phyloP scores from a whole-genome alignment of 2,113 vertebrate genomes.

The Syngnathoides biaculeatus region DNA sequence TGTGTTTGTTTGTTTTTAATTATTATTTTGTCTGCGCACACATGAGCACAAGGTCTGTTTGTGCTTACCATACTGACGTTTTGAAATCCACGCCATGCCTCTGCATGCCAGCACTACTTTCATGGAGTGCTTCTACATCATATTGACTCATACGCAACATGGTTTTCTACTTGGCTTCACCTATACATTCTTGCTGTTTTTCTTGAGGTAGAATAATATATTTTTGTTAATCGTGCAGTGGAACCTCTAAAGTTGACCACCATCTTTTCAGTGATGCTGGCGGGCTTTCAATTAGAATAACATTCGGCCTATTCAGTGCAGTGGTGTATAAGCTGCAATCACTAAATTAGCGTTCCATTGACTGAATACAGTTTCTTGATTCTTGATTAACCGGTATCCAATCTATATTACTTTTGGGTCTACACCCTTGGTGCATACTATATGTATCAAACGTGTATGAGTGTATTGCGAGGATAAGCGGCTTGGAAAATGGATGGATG shows the following conservation, averaged over 20 bases:
- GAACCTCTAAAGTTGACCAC: not conserved
- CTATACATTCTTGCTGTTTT: constrained; percentile 9
- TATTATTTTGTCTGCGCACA: constrained; percentile 15
- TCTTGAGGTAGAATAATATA: not conserved
- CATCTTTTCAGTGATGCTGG: not conserved
- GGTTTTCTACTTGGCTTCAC: constrained; percentile 28
- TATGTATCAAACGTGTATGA: constrained; percentile 26
- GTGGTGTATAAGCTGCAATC: too few species aligned
- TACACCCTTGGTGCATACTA: constrained; percentile 13
- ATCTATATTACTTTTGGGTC: constrained; percentile 28
- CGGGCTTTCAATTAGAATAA: not conserved
- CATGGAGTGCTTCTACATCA: constrained; percentile 28
- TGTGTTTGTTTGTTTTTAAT: constrained; percentile 30
- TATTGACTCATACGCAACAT: constrained; percentile 17
- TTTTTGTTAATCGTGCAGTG: not conserved
- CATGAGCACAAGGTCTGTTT: constrained; percentile 28
- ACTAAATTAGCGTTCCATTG: not conserved
- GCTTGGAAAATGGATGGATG: too few species aligned
- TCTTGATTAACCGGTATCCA: constrained; percentile 23
- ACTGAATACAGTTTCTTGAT: constrained; percentile 20
- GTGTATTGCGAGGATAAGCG: too few species aligned
- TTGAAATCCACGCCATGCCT: constrained; percentile 21
- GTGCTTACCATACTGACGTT: constrained; percentile 20
- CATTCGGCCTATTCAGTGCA: not conserved
- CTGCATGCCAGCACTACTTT: constrained; percentile 46